These are phyloP conservation scores for Sparidentex hasta DNA, from an alignment of 2,797 vertebrate genomes.

Conservation along the genomic window DNA sequence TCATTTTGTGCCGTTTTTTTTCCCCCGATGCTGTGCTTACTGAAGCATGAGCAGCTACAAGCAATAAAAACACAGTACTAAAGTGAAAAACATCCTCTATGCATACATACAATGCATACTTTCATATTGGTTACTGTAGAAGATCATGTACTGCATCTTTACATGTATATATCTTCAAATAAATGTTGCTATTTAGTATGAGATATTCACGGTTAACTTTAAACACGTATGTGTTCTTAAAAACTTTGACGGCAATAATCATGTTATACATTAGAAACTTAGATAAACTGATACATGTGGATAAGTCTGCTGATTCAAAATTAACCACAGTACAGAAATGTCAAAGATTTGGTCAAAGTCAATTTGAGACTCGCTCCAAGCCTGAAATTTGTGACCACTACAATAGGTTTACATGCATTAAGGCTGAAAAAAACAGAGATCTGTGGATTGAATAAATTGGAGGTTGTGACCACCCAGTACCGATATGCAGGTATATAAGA, in stretches of 20 bases:
- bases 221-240: not conserved
- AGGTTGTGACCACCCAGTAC: not conserved
- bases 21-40: not conserved
- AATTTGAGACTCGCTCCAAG: too few relatives aligned
- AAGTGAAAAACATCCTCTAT: not conserved
- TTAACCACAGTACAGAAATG: not conserved
- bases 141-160: not conserved
- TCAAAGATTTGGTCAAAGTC: not conserved
- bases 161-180: not conserved
- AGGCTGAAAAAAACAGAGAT: not conserved
- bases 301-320: not conserved
- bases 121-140: not conserved
- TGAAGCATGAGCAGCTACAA: not conserved
- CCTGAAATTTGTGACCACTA: not conserved
- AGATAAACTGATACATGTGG: not conserved
- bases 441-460: not conserved
- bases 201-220: constrained; percentile 1
- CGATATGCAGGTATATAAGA: not conserved
- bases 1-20: not conserved
- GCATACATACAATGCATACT: not conserved
- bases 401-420: too few relatives aligned
- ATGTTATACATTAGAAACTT: not conserved
- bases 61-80: constrained; percentile 11
- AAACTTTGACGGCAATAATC: not conserved
- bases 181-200: not conserved